phyloP scores from a whole-genome alignment of 1,140 invertebrate genomes.

The Ephestia elutella region DNA sequence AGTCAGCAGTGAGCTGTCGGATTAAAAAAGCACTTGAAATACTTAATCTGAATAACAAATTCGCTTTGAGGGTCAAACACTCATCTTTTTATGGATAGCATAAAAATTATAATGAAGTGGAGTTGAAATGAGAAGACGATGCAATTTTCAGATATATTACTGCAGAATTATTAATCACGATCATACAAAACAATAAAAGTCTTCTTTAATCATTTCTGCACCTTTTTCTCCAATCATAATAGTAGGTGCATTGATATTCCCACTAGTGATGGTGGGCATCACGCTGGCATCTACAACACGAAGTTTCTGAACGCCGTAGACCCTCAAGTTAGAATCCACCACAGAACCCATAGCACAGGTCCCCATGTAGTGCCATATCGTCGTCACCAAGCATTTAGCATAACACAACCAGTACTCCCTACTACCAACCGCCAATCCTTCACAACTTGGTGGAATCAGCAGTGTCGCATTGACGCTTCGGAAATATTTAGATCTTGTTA shows the following conservation, averaged over 20 bases:
- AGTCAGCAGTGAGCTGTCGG: too few relatives aligned
- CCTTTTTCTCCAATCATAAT: slow-evolving; percentile 93
- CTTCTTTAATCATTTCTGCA: slow-evolving; percentile 83
- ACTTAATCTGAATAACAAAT: too few relatives aligned
- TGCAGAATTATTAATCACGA: too few relatives aligned
- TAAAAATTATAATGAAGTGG: too few relatives aligned
- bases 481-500: slow-evolving; percentile 26
- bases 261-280: slow-evolving; percentile 83
- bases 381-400: slow-evolving; percentile 6
- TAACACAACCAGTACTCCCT: slow-evolving; percentile 25
- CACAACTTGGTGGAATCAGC: slow-evolving; percentile 13
- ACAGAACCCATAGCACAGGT: slow-evolving; percentile 70
- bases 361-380: slow-evolving; percentile 21
- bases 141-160: too few relatives aligned
- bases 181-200: slow-evolving; percentile 3
- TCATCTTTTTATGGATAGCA: too few relatives aligned
- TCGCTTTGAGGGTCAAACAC: too few relatives aligned
- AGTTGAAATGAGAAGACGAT: too few relatives aligned
- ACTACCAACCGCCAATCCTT: slow-evolving; percentile 5
- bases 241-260: slow-evolving; percentile 85
- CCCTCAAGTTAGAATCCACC: slow-evolving; percentile 82
- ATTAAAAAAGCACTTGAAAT: too few relatives aligned
- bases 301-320: slow-evolving; percentile 80
- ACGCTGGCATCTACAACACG: slow-evolving; percentile 84
- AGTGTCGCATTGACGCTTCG: slow-evolving; percentile 17